phyloP scores from a whole-genome alignment of 2,113 vertebrate genomes.

The Alces alces region DNA sequence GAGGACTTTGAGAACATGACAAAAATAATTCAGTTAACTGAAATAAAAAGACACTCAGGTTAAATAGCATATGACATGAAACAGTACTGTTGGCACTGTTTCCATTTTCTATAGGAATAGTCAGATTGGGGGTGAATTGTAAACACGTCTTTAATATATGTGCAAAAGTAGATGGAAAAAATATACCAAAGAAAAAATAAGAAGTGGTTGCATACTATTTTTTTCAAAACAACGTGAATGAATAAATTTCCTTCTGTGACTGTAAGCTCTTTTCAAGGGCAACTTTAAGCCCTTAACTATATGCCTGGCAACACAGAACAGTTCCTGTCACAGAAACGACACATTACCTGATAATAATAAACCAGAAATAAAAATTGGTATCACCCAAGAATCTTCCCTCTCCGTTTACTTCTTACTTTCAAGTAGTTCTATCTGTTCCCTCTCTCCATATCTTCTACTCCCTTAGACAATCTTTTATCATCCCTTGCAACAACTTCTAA shows the following conservation, averaged over 20 bases:
- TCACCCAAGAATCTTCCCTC: background rate
- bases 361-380: background rate
- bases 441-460: background rate
- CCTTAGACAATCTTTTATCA: background rate
- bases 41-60: background rate
- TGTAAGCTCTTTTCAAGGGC: background rate
- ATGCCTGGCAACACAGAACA: background rate
- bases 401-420: background rate
- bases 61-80: background rate
- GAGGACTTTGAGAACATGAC: background rate
- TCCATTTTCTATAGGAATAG: background rate
- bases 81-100: background rate
- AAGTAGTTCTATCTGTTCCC: background rate
- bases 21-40: background rate
- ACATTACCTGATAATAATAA: background rate
- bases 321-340: background rate
- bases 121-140: background rate
- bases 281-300: background rate
- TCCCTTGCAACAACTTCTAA: background rate
- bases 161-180: background rate
- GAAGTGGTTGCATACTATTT: background rate
- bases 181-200: background rate
- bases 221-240: background rate
- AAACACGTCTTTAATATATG: background rate
- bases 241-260: background rate